These are phyloP conservation scores for Eurosta solidaginis DNA, from an alignment of 1,140 invertebrate species.

Conservation along the genomic window DNA sequence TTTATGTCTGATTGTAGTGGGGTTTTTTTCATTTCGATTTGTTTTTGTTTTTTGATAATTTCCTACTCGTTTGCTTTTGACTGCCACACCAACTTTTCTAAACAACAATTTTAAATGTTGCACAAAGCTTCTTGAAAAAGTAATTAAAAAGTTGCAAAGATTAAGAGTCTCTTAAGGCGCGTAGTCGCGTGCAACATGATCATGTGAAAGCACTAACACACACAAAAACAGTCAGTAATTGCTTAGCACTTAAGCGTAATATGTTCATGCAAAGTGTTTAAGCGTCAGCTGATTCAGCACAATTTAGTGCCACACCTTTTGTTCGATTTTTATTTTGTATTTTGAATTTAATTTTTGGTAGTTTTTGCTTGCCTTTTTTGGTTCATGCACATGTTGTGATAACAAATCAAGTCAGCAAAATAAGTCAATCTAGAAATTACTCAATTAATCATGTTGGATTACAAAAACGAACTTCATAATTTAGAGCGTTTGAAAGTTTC, in stretches of 20 bases:
- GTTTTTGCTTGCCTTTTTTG: neutral
- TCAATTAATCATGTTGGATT: too few species aligned
- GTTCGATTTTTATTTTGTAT: neutral
- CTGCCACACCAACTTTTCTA: conserved; percentile 18
- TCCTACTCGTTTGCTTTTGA: neutral
- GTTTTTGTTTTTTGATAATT: neutral
- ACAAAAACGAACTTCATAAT: too few species aligned
- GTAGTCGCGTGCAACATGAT: neutral
- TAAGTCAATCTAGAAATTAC: too few species aligned
- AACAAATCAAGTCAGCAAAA: too few species aligned
- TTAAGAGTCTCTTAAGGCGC: conserved; percentile 33
- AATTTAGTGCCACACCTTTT: conserved; percentile 13
- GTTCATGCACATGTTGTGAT: too few species aligned
- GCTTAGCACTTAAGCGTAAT: too few species aligned
- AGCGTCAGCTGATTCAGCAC: neutral
- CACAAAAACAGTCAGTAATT: neutral
- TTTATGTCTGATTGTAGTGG: neutral
- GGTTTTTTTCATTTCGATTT: neutral
- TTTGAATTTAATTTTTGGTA: neutral
- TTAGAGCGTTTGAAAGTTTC: too few species aligned
- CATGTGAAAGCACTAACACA: neutral
- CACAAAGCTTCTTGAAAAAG: conserved; percentile 35
- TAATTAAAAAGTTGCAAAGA: conserved; percentile 38
- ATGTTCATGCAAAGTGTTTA: neutral
- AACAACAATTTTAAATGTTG: conserved; percentile 29